These are phyloP conservation scores for Cydia strobilella DNA, from an alignment of 1,140 invertebrate species.

Conservation along the genomic window DNA sequence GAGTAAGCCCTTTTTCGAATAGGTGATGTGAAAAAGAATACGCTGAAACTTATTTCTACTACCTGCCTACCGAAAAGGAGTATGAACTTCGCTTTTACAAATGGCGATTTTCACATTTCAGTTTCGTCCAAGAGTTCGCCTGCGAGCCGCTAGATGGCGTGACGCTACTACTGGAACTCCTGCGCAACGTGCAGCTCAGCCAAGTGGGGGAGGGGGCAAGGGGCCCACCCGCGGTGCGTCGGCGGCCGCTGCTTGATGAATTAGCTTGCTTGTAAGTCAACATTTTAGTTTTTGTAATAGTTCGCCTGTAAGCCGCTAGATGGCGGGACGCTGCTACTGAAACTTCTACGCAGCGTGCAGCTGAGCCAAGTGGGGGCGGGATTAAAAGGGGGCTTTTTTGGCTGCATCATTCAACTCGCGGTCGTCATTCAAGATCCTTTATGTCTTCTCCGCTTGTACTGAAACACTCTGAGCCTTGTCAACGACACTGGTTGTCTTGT, in stretches of 20 bases:
- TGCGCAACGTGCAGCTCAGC: constrained; percentile 90
- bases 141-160: constrained; percentile 91
- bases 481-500: no score
- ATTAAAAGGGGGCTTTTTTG: constrained; percentile 51
- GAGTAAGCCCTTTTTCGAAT: no score
- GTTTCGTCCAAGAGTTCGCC: constrained; percentile 95
- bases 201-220: constrained; percentile 81
- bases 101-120: constrained; percentile 69
- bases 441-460: no score
- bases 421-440: no score
- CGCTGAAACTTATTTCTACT: no score
- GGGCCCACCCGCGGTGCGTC: constrained; percentile 81
- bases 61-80: no score
- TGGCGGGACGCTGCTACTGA: constrained; percentile 89
- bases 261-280: constrained; percentile 88
- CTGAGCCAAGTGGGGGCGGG: constrained; percentile 83
- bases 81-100: neutral
- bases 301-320: constrained; percentile 91
- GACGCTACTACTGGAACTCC: constrained; percentile 87
- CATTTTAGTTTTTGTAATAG: constrained; percentile 91
- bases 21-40: no score
- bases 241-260: constrained; percentile 91
- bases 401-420: no score
- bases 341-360: constrained; percentile 92
- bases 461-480: no score